Base-by-base conservation (phyloP, 2,113 vertebrate genomes). In the Crotalus horridus region DNA sequence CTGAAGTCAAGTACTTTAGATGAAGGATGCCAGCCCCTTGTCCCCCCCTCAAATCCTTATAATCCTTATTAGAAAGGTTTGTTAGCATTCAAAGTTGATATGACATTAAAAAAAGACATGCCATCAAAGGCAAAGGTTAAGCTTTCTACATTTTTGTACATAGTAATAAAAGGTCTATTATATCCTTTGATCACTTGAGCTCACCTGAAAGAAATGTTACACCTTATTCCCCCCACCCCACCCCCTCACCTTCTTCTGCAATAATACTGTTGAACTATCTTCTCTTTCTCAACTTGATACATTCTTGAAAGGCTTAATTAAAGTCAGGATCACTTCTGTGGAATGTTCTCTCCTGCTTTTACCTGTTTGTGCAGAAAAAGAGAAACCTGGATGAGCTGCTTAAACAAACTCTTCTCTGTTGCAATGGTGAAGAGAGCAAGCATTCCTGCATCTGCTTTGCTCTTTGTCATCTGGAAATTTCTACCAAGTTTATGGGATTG, bases 191-290 rank as follows among this genome's bases (percentile, higher is more conserved):
- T 97, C 96, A 92, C 87, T 90, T 94, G 93, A 95, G 93, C 97
- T 98, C 97, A 98, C 97, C 97, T 97, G 97, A 96, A 97, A 96
- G 98, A 98, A 98, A 98, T 96, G 92, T 96, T 95, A 96, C 95
- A 97, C 98, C 97, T 97, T 96, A 96, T 97, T 96, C n/a, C 43
- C 33, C 39, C 56, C 39, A 2, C 39, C 39, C n/a, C 13, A 6
- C 33, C 74, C 69, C n/a, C 17, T 39, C 74, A 43, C 74, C 20
- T 21, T 43, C n/a, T 48, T 46, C 87, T 17, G 3, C 46, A 59
- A n/a, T 10, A 97, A 98, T 96, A 96, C 89, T 26, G n/a, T 94
- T 89, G 92, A 93, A 95, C 96, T 97, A 96, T 97, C 94, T 96
- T 97, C 97, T 85, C 93, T 96, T 95, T 94, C 92, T 95, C 96